Base-by-base conservation (phyloP, 1,140 invertebrate genomes). In the Eufriesea mexicana region DNA sequence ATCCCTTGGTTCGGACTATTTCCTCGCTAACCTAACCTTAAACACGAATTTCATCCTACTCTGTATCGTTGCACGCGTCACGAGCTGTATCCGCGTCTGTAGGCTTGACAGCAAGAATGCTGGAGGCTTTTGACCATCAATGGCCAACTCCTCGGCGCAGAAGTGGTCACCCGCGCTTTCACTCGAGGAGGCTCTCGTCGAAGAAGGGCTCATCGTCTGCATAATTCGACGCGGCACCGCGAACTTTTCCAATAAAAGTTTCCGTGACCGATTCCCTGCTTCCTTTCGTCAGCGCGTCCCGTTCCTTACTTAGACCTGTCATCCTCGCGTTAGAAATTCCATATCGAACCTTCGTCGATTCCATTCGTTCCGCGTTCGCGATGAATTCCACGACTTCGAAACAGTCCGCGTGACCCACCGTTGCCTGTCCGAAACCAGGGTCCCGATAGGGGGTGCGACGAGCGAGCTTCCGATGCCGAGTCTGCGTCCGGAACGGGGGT, bases 221-320 rank as follows among this genome's bases (percentile, higher is more conserved):
- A 85, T 90, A 91, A 90, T 88, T 86, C 79, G 75, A 87, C 72
- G 78, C 78, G 86, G 81, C 73, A 75, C 78, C 59, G 10, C 73
- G n/a, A 92, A 92, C 86, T 91, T 92, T 91, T 89, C 88, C 82
- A 88, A 92, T 92, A 91, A 92, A 92, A 92, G 84, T 91, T 90
- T 84, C 68, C 55, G 47, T 66, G 84, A 87, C 86, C 62, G 81
- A 49, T 79, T 47, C 67, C 35, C 4, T 4, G 77, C 10, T 51
- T n/a, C 61, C 20, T 35, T 55, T 49, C 35, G 23, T n/a, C 14
- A 9, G 2, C 25, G 25, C 12, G 8, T 5, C 4, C 10, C 20
- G 5, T 7, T 20, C 20, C 25, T 47, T 45, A 57, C 74, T 80
- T 54, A 9, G 42, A 25, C 35, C 20, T 45, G 51, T 61, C 54